Evolutionary conservation across 2,797 vertebrate genomes (phyloP), one percentile per base, ranked within the genome.

Genomic region (Molossus molossus): DNA sequence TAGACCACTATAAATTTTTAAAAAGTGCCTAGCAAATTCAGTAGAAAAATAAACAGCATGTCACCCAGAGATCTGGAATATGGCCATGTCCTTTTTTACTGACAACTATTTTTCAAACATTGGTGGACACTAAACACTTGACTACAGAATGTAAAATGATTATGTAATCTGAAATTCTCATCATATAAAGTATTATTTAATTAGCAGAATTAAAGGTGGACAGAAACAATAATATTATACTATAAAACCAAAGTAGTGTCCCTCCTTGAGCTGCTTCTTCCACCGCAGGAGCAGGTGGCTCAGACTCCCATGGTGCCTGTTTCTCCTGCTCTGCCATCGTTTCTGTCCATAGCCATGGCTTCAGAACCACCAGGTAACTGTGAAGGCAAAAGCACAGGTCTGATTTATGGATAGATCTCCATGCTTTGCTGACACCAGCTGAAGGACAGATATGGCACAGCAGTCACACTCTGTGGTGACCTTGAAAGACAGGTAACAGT

Each of bases 31-130:
- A 48, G 70, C 50, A 94, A 90, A 85, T 29, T 29, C 40, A 91
- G 5, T 50, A 80, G 20, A 45, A 94, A 96, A 87, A 94, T 65
- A 80, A 87, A 53, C 40, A 95, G 72, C 40, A 3, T 9, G 53
- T 64, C 75, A 27, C 45, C 60, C 33, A 37, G 29, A 14, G 23
- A 64, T 94, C 40, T 94, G 81, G 67, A 95, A 81, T 65, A 69
- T 70, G 17, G 37, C 65, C 81, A 29, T 6, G 21, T 45, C 55
- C 72, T 91, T 83, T 65, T 64, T 89, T 83, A 62, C 27, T 93
- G 87, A 91, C 64, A 91, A 45, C 33, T 89, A 67, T 76, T 94
- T 95, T 72, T 65, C 55, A 57, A 48, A 29, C 3, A 72, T 17
- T 85, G 55, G 40, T 37, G 53, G 60, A 92, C 33, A 69, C 27